Evolutionary conservation across 1,140 invertebrate genomes (phyloP), one percentile per base, ranked within the genome.

Genomic region (Stenopsyche tienmushanensis): DNA sequence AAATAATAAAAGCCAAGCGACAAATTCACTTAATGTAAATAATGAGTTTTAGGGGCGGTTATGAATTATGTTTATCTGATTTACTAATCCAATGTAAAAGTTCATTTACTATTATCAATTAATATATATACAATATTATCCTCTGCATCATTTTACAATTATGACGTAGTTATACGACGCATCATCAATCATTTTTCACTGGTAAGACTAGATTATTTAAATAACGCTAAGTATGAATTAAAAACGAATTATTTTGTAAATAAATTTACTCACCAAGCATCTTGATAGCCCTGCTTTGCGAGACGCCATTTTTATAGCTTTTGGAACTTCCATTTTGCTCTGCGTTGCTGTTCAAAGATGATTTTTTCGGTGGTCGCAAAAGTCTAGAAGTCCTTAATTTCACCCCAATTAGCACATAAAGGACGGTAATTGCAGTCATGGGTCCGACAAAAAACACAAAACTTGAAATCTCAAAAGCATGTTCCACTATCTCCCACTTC

Each of bases 381-480:
- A 80, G 72, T 18, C 73, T 74, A 1, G 85, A 84, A 13, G 78
- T 79, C 25, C 83, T 82, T 52, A 90, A 76, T 71, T 86, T 83
- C 20, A 90, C 62, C 1, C 86, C 89, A 69, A 91, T 91, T 53
- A 88, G 76, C 44, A 87, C 79, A 71, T 92, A 91, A 50, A 90
- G 75, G 41, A 88, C 84, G 13, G 86, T 83, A 55, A 91, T 90
- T 45, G 91, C 77, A 1, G 85, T 83, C 87, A 91, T 90, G 3
- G 90, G 90, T 3, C 85, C 82, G n/a, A 90, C 84, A 72, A 92
- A 92, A 73, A 92, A 91, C 44, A 91, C 77, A 64, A 90, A 84
- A 9, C 88, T 88, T 7, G 88, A 89, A 52, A 90, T 83, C 71
- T 88, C 83, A 72, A 91, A 91, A 42, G 86, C 81, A 74, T 88